A percentile compares a stretch with the other conserved stretches of the same genome.
phyloP scores from a whole-genome alignment of 2,888 invertebrate species.

The Ichneumoninae sp. region DNA sequence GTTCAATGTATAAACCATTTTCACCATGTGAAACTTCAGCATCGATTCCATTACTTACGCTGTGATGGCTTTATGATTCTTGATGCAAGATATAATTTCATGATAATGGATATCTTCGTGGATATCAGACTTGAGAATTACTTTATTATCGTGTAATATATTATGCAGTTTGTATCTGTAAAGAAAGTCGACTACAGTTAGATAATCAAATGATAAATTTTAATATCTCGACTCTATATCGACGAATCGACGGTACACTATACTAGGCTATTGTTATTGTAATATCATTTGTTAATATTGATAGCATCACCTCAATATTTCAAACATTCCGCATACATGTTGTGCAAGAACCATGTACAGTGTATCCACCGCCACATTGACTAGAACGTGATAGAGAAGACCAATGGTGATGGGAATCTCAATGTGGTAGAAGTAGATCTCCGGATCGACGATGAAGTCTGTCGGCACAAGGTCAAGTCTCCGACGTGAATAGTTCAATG shows the following conservation, averaged over 20 bases:
- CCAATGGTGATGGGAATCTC: background rate
- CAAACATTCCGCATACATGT: background rate
- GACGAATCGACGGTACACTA: background rate
- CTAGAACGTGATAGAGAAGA: background rate
- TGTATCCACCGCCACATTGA: background rate
- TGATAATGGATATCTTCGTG: too few species aligned
- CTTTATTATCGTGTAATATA: background rate
- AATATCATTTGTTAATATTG: background rate
- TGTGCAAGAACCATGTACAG: background rate
- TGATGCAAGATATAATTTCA: too few species aligned
- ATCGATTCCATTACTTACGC: too few species aligned
- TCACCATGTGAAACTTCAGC: too few species aligned
- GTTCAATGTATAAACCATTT: too few species aligned
- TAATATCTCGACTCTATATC: background rate
- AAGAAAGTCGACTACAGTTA: background rate
- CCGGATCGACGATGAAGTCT: conserved; percentile 8
- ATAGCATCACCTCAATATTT: background rate
- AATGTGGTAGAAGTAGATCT: background rate
- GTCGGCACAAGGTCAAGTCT: background rate
- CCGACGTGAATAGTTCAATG: background rate
- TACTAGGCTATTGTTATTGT: background rate
- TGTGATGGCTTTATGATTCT: too few species aligned
- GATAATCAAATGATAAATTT: background rate
- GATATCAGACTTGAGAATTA: background rate
- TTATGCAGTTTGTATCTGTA: background rate